Evolutionary conservation across 2,113 vertebrate species (phyloP), one percentile per base, ranked within the genome.

Genomic region (Gavialis gangeticus): DNA sequence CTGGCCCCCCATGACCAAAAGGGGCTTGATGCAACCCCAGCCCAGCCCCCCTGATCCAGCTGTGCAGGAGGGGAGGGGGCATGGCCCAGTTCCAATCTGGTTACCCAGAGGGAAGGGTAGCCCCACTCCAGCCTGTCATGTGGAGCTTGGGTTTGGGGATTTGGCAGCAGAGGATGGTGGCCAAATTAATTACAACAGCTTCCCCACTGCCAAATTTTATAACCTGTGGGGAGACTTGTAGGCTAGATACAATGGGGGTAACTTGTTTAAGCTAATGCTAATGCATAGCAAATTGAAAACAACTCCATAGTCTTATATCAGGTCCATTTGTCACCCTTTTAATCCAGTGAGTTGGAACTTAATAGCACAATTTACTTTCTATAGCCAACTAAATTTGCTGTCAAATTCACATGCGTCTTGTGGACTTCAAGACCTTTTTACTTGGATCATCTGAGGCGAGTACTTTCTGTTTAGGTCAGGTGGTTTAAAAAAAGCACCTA

Each of bases 401-500:
- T 84, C 75, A 59, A 3, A 90, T 90, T 73, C 90, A 73, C 46
- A 94, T 71, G 88, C 69, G 37, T 73, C 8, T 92, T 4, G 66
- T 63, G 71, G 59, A 19, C 73, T 94, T 88, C 54, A 85, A 81
- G 19, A 73, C 91, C 89, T 10, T 78, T 84, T 87, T 76, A n/a
- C 80, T 93, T 84, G 27, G 21, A 59, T 80, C 21, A 62, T 58
- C 66, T 67, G 73, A 85, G 85, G 81, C 79, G 91, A 66, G 54
- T 87, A 67, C 59, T 90, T 91, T 80, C 34, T 80, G 60, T 93
- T 37, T 19, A 22, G 57, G 58, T 64, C 56, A 88, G 58, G 46
- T 90, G 37, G 58, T 79, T 91, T 87, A 76, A 90, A 93, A 34
- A 91, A 93, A 71, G 82, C 18, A 22, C 54, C 24, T 90, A 55